phyloP scores from a whole-genome alignment of 2,113 vertebrate genomes.

The Sylvietta virens region DNA sequence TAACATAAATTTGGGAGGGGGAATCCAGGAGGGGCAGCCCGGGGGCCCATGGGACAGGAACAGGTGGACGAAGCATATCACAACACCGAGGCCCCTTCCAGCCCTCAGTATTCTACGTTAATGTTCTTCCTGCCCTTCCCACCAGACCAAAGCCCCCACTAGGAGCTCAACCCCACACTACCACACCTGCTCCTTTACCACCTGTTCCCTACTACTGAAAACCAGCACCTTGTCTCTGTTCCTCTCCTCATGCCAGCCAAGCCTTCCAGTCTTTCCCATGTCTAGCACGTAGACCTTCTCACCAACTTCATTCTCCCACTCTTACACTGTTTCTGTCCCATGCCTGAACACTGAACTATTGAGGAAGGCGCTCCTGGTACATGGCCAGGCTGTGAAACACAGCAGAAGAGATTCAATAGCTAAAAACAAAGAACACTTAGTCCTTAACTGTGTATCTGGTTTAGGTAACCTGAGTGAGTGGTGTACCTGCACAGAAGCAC shows the following conservation, averaged over 20 bases:
- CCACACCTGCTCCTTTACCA: not conserved
- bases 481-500: not conserved
- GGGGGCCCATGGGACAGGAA: too few species aligned
- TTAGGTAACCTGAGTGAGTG: not conserved
- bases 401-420: not conserved
- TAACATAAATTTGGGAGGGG: too few species aligned
- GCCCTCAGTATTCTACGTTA: not conserved
- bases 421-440: not conserved
- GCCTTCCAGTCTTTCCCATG: not conserved
- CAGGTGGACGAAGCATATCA: too few species aligned
- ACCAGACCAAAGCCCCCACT: not conserved
- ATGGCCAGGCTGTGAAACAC: not conserved
- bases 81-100: not conserved
- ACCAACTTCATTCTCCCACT: not conserved
- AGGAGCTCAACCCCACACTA: not conserved
- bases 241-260: not conserved
- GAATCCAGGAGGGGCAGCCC: too few species aligned
- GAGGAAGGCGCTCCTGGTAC: not conserved
- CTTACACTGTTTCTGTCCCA: not conserved
- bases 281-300: not conserved
- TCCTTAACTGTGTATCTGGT: not conserved
- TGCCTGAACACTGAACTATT: not conserved
- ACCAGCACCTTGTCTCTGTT: not conserved
- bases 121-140: not conserved
- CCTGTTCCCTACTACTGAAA: not conserved